phyloP scores from a whole-genome alignment of 2,888 invertebrate genomes.

The Harpalus rubripes region DNA sequence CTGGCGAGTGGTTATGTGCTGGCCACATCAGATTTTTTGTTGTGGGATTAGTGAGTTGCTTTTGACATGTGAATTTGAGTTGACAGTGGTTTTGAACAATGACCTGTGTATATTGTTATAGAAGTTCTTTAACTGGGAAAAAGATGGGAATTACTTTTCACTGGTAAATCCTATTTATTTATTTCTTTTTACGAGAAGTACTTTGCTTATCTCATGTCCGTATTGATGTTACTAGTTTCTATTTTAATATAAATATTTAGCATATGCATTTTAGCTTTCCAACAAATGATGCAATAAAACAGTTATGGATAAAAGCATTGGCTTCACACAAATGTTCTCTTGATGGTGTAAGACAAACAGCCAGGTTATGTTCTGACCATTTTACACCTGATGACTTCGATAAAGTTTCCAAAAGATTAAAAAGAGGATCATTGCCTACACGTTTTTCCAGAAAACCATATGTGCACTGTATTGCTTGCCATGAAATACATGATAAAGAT shows the following conservation, averaged over 20 bases:
- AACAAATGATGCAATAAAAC: neutral
- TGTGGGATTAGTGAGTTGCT: too few species aligned
- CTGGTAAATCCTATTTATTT: neutral
- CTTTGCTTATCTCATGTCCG: too few species aligned
- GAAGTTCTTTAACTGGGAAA: neutral
- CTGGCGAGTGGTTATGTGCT: too few species aligned
- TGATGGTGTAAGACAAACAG: neutral
- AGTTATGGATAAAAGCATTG: slow-evolving; percentile 26
- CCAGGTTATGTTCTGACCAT: slow-evolving; percentile 26
- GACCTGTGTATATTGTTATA: neutral
- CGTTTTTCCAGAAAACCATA: slow-evolving; percentile 21
- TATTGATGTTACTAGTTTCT: too few species aligned
- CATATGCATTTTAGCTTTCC: neutral
- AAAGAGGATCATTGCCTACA: neutral
- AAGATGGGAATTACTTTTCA: slow-evolving; percentile 1
- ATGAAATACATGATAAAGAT: slow-evolving; percentile 15
- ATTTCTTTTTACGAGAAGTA: neutral
- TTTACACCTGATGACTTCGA: slow-evolving; percentile 4
- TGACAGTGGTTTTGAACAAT: neutral
- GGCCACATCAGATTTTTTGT: too few species aligned
- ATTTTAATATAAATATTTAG: too few species aligned
- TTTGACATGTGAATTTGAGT: too few species aligned
- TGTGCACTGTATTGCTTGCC: slow-evolving; percentile 15
- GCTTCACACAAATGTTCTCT: slow-evolving; percentile 19
- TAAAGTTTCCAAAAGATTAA: neutral